Conservation (phyloP, 2,113 vertebrate species). For the Tricholaema leucomelas region DNA sequence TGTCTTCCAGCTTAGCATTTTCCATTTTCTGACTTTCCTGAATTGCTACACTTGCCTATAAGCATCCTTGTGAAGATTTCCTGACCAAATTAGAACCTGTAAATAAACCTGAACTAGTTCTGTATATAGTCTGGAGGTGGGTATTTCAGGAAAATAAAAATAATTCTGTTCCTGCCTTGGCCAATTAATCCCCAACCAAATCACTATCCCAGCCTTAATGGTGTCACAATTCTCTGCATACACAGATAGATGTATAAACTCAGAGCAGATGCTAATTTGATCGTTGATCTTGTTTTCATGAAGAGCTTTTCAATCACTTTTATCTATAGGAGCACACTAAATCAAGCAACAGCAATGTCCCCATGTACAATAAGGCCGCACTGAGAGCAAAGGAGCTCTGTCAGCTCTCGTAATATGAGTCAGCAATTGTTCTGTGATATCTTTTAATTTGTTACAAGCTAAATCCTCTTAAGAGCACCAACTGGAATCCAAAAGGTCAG, state of each 20-base stretch:
- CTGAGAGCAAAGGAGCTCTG: background rate
- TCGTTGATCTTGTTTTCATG: background rate
- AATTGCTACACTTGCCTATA: too few relatives aligned
- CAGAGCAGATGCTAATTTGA: background rate
- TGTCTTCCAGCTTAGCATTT: too few relatives aligned
- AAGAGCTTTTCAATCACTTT: background rate
- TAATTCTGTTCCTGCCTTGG: too few relatives aligned
- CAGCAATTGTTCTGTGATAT: slow-evolving; percentile 48
- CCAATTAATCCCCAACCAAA: too few relatives aligned
- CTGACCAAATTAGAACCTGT: too few relatives aligned
- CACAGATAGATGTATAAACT: background rate
- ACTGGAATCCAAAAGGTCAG: slow-evolving; percentile 54
- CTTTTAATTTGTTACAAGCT: slow-evolving; percentile 61
- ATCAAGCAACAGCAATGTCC: background rate
- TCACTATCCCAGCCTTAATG: too few relatives aligned
- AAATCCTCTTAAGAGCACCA: slow-evolving; percentile 25
- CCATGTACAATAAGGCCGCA: background rate
- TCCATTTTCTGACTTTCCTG: too few relatives aligned
- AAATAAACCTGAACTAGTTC: too few relatives aligned
- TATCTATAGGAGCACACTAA: background rate
- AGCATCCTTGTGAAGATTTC: too few relatives aligned
- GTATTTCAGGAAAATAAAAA: too few relatives aligned
- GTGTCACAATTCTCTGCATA: too few relatives aligned
- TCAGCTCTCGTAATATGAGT: slow-evolving; percentile 9
- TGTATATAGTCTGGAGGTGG: too few relatives aligned